Evolutionary conservation across 2,113 vertebrate genomes (phyloP).

Genomic region (Leptocoma aspasia): DNA sequence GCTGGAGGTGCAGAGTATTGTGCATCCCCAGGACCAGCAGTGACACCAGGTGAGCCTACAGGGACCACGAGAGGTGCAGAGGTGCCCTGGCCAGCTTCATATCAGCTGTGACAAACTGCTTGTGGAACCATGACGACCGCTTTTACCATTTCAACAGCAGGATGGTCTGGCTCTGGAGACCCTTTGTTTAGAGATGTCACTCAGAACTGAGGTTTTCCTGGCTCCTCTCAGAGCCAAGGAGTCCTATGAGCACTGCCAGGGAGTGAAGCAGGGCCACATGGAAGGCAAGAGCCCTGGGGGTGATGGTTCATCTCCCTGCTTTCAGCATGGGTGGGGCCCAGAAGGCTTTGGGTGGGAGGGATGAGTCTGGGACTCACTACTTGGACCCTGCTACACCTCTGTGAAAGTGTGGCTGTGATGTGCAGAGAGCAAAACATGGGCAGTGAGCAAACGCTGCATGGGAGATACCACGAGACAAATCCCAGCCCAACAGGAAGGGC

Average conservation of each 20-base stretch:
- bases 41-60: neutral
- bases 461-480: neutral
- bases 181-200: neutral
- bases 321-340: neutral
- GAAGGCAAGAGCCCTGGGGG: rapidly evolving
- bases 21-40: neutral
- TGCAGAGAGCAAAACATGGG: rapidly evolving
- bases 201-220: neutral
- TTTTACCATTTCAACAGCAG: neutral
- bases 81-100: rapidly evolving
- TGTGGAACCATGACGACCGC: neutral
- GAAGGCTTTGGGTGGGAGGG: rapidly evolving
- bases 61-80: rapidly evolving
- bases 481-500: neutral
- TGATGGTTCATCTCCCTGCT: neutral
- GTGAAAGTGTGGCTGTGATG: neutral
- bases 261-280: neutral
- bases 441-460: rapidly evolving
- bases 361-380: neutral
- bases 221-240: neutral
- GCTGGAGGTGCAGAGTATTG: neutral
- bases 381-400: neutral
- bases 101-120: neutral
- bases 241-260: no score
- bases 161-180: neutral